Base-by-base conservation (phyloP, 2,797 vertebrate genomes). In the Delichon dasypus region DNA sequence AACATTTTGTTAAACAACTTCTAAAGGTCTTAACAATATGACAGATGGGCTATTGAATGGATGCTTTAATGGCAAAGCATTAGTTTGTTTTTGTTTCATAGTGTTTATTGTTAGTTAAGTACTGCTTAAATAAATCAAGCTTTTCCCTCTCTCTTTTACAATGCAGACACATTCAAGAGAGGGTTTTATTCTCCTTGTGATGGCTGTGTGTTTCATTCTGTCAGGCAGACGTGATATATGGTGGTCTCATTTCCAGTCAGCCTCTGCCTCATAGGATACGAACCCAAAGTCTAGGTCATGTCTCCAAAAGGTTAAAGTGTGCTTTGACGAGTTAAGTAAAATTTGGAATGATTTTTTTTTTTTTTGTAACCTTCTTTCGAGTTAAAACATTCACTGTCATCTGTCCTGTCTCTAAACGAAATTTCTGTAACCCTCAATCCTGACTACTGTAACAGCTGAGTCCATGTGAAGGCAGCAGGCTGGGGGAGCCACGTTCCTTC, bases 1-100 rank as follows among this genome's bases (percentile, higher is more conserved):
- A 98, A 97, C 96, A 97, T 98, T 98, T 97, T 97, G 96, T 98
- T 97, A 97, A 98, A 97, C 97, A 97, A 90, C 94, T 97, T 98
- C 95, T 97, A 97, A 98, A 98, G 97, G 97, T 97, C 97, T 98
- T 97, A 97, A 97, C 97, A 96, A 91, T 97, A 97, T 97, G 97
- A 98, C 97, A 96, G 97, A 98, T 97, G 97, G 97, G 91, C 94
- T 95, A 90, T 94, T 97, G 97, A 97, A 96, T 88, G 87, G 94
- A 82, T 94, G 79, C 88, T 96, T 97, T 98, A 97, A 94, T 92
- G 97, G 96, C 91, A 94, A 94, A 97, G 94, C 91, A 94, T 95
- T 89, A 83, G 94, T 97, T 97, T 97, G 96, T 92, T 96, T 96
- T 93, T 84, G 58, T 95, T 97, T 96, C 89, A 95, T 95, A 94